These are phyloP conservation scores for Rachycentron canadum DNA, from an alignment of 2,797 vertebrate genomes.

Conservation along the genomic window DNA sequence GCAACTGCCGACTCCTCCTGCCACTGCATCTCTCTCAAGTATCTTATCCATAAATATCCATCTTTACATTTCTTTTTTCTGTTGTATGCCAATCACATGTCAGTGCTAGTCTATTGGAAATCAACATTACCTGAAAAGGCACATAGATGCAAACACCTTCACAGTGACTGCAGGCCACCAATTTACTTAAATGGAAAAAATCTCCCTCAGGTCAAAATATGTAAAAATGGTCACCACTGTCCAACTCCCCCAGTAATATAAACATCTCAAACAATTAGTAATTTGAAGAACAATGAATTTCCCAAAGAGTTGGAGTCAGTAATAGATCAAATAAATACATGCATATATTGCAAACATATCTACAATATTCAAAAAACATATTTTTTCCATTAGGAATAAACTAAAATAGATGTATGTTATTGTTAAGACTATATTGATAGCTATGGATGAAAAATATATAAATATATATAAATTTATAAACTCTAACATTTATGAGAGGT, in stretches of 20 bases:
- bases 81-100: background rate
- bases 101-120: background rate
- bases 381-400: too few species aligned
- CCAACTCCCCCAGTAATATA: background rate
- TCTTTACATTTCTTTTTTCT: conserved; percentile 13
- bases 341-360: too few species aligned
- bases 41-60: conserved; percentile 18
- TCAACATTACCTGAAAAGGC: background rate
- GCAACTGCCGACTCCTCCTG: conserved; percentile 39
- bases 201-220: background rate
- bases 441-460: background rate
- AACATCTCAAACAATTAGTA: background rate
- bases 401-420: background rate
- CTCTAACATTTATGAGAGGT: background rate
- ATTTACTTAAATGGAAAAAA: background rate
- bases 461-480: background rate
- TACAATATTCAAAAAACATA: background rate
- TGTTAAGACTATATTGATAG: background rate
- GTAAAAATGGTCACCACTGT: background rate
- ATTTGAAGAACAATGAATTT: background rate
- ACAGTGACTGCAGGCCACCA: background rate
- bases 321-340: background rate
- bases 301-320: background rate
- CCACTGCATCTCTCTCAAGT: conserved; percentile 22
- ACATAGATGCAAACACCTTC: background rate